These are phyloP conservation scores for Aphidius ervi DNA, from an alignment of 1,140 invertebrate species.

Conservation along the genomic window DNA sequence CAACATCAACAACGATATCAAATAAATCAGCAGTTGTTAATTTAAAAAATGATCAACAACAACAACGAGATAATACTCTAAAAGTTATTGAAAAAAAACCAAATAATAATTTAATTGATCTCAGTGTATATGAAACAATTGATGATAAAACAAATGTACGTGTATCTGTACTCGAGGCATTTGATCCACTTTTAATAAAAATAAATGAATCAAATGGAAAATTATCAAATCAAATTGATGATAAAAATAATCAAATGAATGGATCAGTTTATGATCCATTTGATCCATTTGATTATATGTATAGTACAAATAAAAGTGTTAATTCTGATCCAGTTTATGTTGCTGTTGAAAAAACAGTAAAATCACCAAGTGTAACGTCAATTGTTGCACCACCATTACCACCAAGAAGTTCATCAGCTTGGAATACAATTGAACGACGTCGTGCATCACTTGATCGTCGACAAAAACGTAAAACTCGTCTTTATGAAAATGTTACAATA, in stretches of 20 bases:
- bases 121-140: slow-evolving; percentile 47
- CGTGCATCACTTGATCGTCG: slow-evolving; percentile 50
- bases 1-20: slow-evolving; percentile 16
- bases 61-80: slow-evolving; percentile 43
- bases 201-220: slow-evolving; percentile 41
- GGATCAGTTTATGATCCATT: slow-evolving; percentile 79
- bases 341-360: slow-evolving; percentile 65
- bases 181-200: slow-evolving; percentile 71
- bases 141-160: slow-evolving; percentile 61
- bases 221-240: slow-evolving; percentile 28
- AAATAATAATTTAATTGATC: slow-evolving; percentile 58
- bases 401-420: slow-evolving; percentile 56
- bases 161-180: slow-evolving; percentile 77
- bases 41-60: too few species aligned
- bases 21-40: too few species aligned
- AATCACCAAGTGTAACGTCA: slow-evolving; percentile 42
- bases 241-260: slow-evolving; percentile 47
- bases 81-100: slow-evolving; percentile 54
- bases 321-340: slow-evolving; percentile 75
- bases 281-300: slow-evolving; percentile 82
- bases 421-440: slow-evolving; percentile 54
- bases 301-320: slow-evolving; percentile 67
- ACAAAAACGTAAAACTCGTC: slow-evolving; percentile 53
- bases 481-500: slow-evolving; percentile 70
- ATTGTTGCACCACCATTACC: slow-evolving; percentile 51